phyloP scores from a whole-genome alignment of 2,797 vertebrate species.

The Rhynchotus rufescens region DNA sequence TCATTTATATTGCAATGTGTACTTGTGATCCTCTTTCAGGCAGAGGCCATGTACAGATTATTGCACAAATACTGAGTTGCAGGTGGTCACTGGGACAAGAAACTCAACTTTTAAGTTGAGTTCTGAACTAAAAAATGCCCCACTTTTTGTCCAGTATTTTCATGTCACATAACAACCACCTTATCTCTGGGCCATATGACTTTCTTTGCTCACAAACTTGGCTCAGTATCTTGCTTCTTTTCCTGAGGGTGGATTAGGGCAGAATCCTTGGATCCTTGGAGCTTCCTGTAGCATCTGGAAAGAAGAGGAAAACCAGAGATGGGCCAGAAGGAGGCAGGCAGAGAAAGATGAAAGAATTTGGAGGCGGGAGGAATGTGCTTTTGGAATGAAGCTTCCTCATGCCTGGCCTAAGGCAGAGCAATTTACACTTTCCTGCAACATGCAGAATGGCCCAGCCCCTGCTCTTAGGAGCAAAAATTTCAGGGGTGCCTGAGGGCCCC shows the following conservation, averaged over 20 bases:
- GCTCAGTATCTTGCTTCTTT: slow-evolving; percentile 11
- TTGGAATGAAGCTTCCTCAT: slow-evolving; percentile 52
- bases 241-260: neutral
- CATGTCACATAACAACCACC: slow-evolving; percentile 29
- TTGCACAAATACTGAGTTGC: neutral
- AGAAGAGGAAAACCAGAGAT: slow-evolving; percentile 44
- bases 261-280: slow-evolving; percentile 25
- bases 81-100: neutral
- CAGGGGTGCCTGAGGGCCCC: neutral
- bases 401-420: slow-evolving; percentile 49
- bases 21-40: neutral
- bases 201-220: neutral
- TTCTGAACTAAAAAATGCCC: too few species aligned
- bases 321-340: slow-evolving; percentile 40
- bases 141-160: neutral
- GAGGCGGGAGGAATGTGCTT: neutral
- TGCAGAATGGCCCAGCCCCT: neutral
- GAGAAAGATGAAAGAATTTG: slow-evolving; percentile 59
- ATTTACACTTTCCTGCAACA: slow-evolving; percentile 37
- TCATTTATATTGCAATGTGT: neutral
- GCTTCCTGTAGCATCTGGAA: slow-evolving; percentile 40
- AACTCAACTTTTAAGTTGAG: neutral
- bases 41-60: too few species aligned
- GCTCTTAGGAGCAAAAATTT: slow-evolving; percentile 27
- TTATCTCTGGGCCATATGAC: slow-evolving; percentile 24